Base-by-base conservation (phyloP, 2,797 vertebrate genomes). In the Crocidura indochinensis region DNA sequence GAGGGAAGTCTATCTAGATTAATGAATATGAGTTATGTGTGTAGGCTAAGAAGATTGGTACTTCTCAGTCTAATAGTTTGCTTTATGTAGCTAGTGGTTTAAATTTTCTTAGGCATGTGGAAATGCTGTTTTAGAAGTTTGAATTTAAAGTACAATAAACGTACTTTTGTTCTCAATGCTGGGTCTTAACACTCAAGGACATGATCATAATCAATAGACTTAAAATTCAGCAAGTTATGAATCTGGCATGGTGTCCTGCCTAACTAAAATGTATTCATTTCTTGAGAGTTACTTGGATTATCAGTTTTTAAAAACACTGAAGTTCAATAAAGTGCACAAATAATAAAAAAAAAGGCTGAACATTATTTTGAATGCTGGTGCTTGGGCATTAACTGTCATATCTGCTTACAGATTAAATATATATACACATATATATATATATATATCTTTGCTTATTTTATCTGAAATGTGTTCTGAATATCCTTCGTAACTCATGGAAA, bases 281-380 rank as follows among this genome's bases (percentile, higher is more conserved):
- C 46, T 77, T 84, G 73, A 86, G 46, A 88, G 27, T 69, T 80
- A 73, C 6, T 19, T 81, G 73, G 79, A 78, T 92, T 86, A 72
- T 31, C 86, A 90, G 49, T 74, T 92, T 96, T 90, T 38, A 84
- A 67, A 81, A 93, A 87, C 31, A 38, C 76, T 94, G 62, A 88
- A 87, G 19, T 91, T 91, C 80, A 83, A 19, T 95, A 81, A 93
- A 94, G 56, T 82, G n/a, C 68, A 79, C 62, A 29, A 93, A 90
- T n/a, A 88, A 51, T 53, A 91, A 86, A 87, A 92, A 88, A 95
- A 90, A 19, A n/a, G n/a, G 53, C 88, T 95, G 77, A 91, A 73
- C 56, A 87, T 95, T 88, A 95, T 86, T 96, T 94, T 92, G 91
- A 84, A 93, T 93, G 75, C 49, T 89, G 74, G 64, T 93, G 81